Evolutionary conservation across 37 sponge, comb jelly and placozoan species (phyloP), one percentile per base, ranked within the genome.

Genomic region (Diacarnus erythraeanus): DNA sequence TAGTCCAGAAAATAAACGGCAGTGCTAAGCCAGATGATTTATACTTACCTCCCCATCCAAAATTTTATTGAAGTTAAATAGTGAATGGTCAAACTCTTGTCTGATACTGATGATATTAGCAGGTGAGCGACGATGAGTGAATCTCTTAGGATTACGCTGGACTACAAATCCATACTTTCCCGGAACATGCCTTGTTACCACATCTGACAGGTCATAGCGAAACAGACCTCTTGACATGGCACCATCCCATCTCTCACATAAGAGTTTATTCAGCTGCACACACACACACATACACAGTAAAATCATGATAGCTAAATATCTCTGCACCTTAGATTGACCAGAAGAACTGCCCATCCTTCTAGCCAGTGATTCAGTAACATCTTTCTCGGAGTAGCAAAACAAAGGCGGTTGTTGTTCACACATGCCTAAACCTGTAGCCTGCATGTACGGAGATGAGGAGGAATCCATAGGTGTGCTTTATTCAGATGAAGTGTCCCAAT

Each of bases 61-160:
- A 29, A 94, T 72, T 59, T 87, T 86, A 69, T 76, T 83, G 72
- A 94, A 94, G 80, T 94, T 86, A 72, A 94, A 94, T 56, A 36
- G 74, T 5, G 57, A 47, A 1, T 71, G 82, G 42, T 87, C 72
- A 43, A 94, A 94, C 3, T 91, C 88, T 39, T 94, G 85, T 34
- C 69, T 44, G 37, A 94, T 31, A 9, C 41, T 63, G n/a, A 36
- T 33, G 60, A 90, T 82, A 27, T 74, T 69, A 2, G n/a, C 85
- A 38, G 94, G 94, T 1, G 6, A 35, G 29, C 94, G 65, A 0
- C 93, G 80, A 39, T 93, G 91, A 57, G 75, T 83, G 64, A 76
- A 83, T 58, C 94, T 57, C 57, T 93, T 93, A 0, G 88, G 88
- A 38, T 93, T 93, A 25, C 75, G 79, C 91, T 93, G 84, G 0